phyloP scores from a whole-genome alignment of 2,888 invertebrate genomes.

The Elgonia sp. region DNA sequence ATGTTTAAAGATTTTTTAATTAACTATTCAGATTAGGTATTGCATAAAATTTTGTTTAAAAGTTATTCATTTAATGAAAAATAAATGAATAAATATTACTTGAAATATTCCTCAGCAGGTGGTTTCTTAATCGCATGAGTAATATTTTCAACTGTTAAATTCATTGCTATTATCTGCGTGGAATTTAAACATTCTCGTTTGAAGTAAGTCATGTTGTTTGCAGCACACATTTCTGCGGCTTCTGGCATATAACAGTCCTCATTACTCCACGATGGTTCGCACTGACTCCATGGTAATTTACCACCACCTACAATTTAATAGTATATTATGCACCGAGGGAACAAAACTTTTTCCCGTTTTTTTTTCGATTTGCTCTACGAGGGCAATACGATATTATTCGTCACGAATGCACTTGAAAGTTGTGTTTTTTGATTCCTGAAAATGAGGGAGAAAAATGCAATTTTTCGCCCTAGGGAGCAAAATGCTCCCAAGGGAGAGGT shows the following conservation, averaged over 20 bases:
- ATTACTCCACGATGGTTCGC: constrained; percentile 91
- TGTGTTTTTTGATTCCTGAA: no score
- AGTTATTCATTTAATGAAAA: no score
- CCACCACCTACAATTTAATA: constrained; percentile 83
- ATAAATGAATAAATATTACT: no score
- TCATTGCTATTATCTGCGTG: constrained; percentile 87
- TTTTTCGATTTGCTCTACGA: not conserved
- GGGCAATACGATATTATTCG: no score
- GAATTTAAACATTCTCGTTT: constrained; percentile 89
- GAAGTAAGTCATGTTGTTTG: constrained; percentile 90
- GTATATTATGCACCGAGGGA: no score
- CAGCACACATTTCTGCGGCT: constrained; percentile 89
- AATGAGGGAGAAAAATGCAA: no score
- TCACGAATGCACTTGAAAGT: no score
- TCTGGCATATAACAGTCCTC: constrained; percentile 91
- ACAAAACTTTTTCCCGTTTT: constrained; percentile 18
- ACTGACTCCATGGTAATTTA: constrained; percentile 91
- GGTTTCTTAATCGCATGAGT: constrained; percentile 88
- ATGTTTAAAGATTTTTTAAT: no score
- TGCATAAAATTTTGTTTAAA: no score
- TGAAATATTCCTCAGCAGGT: constrained; percentile 92
- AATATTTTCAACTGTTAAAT: constrained; percentile 87
- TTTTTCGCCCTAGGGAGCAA: no score
- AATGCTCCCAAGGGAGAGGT: no score
- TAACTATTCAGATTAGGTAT: no score